Evolutionary conservation across 2,888 invertebrate genomes (phyloP), one percentile per base, ranked within the genome.

Genomic region (Drosophila suboccidentalis): DNA sequence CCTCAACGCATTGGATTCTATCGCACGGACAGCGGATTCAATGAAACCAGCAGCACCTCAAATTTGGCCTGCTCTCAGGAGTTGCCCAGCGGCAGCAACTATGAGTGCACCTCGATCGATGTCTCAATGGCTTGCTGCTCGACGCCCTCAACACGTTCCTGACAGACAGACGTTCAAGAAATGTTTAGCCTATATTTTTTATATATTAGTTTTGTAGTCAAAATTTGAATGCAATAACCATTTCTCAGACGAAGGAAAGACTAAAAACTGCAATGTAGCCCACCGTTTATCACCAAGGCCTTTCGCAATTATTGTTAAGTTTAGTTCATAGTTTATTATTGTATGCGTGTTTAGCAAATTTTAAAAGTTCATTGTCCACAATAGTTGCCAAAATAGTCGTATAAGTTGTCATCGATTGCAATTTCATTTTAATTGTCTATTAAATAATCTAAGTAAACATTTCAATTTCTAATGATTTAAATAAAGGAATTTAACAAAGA

Each of bases 11-110:
- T 58, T 9, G 58, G 70, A 1, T 87, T 92, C 9, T 89, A 91
- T 77, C 89, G 92, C 22, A 87, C 90, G 2, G 93, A 93, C 53
- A 93, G 93, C 50, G 93, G 93, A 3, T 92, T 92, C 51, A 92
- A 92, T 73, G 92, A 93, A 49, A 91, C 90, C 71, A 80, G 58
- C 36, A 88, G 69, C 58, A 84, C 60, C 1, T 83, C 81, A 8
- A 71, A 75, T 6, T 77, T 79, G n/a, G 82, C 71, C 15, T 75
- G 69, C 85, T 68, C 83, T n/a, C 63, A 89, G 62, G 75, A 85
- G 10, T 13, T 86, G 36, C 78, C 78, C 17, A 61, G 66, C 19
- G 65, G 54, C 43, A 60, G 49, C 11, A 46, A 71, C 19, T 68
- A 51, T 17, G 63, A 58, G 10, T 61, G 34, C 29, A 39, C 29